Evolutionary conservation across 2,113 vertebrate species (phyloP), one percentile per base, ranked within the genome.

Genomic region (Anhinga anhinga): DNA sequence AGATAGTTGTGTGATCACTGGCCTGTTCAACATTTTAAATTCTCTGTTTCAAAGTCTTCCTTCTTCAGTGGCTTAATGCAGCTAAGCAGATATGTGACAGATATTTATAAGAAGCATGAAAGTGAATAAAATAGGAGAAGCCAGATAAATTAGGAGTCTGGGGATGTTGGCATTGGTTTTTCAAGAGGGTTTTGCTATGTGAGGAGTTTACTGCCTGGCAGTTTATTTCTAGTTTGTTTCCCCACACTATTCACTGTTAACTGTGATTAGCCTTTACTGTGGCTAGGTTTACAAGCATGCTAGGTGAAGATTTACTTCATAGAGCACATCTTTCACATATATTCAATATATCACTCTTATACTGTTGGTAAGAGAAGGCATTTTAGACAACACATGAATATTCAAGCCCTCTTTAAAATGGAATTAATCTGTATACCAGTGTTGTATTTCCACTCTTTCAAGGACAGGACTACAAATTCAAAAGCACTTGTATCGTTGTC

Each of bases 51-150:
- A 96, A 90, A 96, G 66, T 56, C 67, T 94, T 88, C 73, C 29
- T 86, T 95, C 63, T 86, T 70, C 72, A 94, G 59, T 50, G 49
- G 79, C 59, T 88, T 95, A 96, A 97, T 77, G 29, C 82, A 95
- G 73, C 71, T 91, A 92, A 97, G 90, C 91, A 97, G 94, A 95
- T 96, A 79, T 93, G 76, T 94, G 95, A 88, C 90, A 97, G 92
- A 96, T 96, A 95, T 82, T 94, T 87, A 58, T 91, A 97, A 96
- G 77, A 93, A 94, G 96, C 95, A 93, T 91, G 88, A 97, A 97
- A 97, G 92, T 97, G 96, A 97, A 97, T 96, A 97, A 97, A 97
- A 95, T 66, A 94, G 85, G 79, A 94, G 90, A 92, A 98, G 92
- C 82, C 86, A 93, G 87, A 96, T 94, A 97, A 97, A 96, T 97